Base-by-base conservation (phyloP, 2,888 invertebrate genomes). In the Hirudinaria manillensis region DNA sequence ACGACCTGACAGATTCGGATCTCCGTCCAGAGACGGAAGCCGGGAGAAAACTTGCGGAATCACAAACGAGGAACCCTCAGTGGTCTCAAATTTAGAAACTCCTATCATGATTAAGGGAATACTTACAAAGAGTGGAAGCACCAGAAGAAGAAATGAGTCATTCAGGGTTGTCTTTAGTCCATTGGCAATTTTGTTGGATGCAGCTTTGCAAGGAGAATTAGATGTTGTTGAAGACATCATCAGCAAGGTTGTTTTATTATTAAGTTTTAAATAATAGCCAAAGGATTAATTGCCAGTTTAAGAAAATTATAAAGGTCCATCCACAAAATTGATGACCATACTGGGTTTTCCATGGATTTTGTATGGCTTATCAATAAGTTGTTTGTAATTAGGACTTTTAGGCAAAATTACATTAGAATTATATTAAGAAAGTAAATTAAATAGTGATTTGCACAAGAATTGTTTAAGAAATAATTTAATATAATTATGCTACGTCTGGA, bases 191-290 rank as follows among this genome's bases (percentile, higher is more conserved):
- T 88, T 99, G 71, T 88, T 99, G 82, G 99, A 99, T 86, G 98
- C 98, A 68, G 95, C 97, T 81, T 89, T 99, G 79, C 98, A 99
- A 86, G 99, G 99, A 65, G 98, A 99, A 86, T 88, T 98, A 83
- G 98, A 99, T 83, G 89, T 98, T 79, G 98, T 99, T 56, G 93
- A 91, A 87, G 93, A 93, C 86, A 96, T 96, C 71, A 95, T 97
- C 77, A 90, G 91, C 84, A 85, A 87, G 84, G 87, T 88, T 82
- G 79, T 81, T 71, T 16, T n/a, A n/a, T n/a, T 7, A 45, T 1
- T 45, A 45, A 45, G 16, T 16, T 16, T 27, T 45, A 45, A 45
- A 2, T 16, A 45, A 45, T 45, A 45, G 13, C 16, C 16, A 16
- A 45, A 16, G 3, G 45, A 7, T 45, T 3, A 45, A 45, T 45